A percentile compares a stretch with the other conserved stretches of the same genome.
Evolutionary conservation across 2,888 invertebrate genomes (phyloP).

Genomic region (Cryptus viduatorius): DNA sequence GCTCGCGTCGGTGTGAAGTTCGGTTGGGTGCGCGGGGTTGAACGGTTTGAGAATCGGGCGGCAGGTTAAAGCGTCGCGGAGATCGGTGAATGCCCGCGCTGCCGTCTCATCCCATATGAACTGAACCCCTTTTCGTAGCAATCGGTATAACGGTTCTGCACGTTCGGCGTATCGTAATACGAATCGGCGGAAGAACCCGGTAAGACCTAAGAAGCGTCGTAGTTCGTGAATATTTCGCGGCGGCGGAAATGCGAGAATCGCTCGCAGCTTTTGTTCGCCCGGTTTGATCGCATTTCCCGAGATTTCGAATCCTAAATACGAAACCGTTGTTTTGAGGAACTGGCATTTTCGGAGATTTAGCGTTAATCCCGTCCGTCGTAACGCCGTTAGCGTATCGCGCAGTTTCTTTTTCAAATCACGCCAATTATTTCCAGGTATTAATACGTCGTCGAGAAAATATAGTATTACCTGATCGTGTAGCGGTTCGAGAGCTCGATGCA

Average conservation of each 20-base stretch:
- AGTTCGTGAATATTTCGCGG: constrained; percentile 43
- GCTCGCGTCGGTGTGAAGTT: constrained; percentile 51
- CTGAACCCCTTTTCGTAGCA: constrained; percentile 26
- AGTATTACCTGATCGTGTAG: constrained; percentile 15
- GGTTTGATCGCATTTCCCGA: constrained; percentile 54
- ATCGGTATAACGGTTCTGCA: constrained; percentile 14
- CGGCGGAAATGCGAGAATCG: constrained; percentile 40
- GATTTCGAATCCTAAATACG: constrained; percentile 75
- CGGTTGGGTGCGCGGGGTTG: constrained; percentile 32
- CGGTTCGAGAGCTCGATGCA: constrained; percentile 49
- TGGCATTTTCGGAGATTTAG: constrained; percentile 75
- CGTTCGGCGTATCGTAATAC: constrained; percentile 32
- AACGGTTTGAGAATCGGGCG: constrained; percentile 27
- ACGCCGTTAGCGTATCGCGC: constrained; percentile 6
- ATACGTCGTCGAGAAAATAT: constrained; percentile 18
- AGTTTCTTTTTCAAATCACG: not conserved
- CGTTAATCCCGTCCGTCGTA: constrained; percentile 72
- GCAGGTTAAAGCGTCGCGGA: constrained; percentile 33
- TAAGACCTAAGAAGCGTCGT: constrained; percentile 40
- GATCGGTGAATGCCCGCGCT: constrained; percentile 34
- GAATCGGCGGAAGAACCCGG: constrained; percentile 24
- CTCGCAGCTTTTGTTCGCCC: constrained; percentile 68
- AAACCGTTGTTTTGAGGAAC: constrained; percentile 71
- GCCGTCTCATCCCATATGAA: not conserved
- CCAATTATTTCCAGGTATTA: constrained; percentile 16